A percentile compares a stretch with the other conserved stretches of the same genome.
These are phyloP conservation scores for Leuciscus waleckii DNA, from an alignment of 2,797 vertebrate genomes.

Conservation along the genomic window DNA sequence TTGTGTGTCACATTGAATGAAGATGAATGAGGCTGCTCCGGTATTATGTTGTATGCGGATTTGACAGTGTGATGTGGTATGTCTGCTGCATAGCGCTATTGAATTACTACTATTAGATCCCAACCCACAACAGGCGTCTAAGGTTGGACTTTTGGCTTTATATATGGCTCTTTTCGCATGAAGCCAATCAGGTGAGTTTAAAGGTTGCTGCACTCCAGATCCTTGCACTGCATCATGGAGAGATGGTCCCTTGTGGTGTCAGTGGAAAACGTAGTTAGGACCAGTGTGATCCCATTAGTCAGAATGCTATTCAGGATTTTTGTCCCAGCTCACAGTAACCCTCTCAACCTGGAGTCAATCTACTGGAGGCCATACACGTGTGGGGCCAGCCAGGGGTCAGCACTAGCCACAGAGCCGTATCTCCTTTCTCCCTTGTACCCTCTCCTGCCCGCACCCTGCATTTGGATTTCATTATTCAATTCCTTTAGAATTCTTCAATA, in stretches of 20 bases:
- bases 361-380: conserved; percentile 63
- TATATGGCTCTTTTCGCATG: neutral
- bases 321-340: conserved; percentile 62
- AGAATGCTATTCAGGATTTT: conserved; percentile 70
- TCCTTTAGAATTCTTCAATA: conserved; percentile 66
- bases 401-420: conserved; percentile 69
- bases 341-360: conserved; percentile 74
- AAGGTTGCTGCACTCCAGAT: conserved; percentile 57
- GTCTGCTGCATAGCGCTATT: conserved; percentile 32
- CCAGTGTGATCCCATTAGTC: conserved; percentile 60
- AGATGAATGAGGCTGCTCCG: conserved; percentile 61
- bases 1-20: conserved; percentile 63
- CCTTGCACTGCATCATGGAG: conserved; percentile 6
- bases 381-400: conserved; percentile 75
- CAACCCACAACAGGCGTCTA: conserved; percentile 9
- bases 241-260: conserved; percentile 14
- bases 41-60: conserved; percentile 37
- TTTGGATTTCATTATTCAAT: conserved; percentile 77
- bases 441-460: conserved; percentile 60
- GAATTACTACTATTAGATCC: conserved; percentile 45
- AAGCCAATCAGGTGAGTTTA: conserved; percentile 52
- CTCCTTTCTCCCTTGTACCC: conserved; percentile 56
- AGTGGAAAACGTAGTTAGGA: conserved; percentile 49
- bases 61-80: conserved; percentile 36
- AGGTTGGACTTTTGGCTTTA: conserved; percentile 22